Evolutionary conservation across 2,113 vertebrate species (phyloP).

Genomic region (Coptodon bakossiorum): DNA sequence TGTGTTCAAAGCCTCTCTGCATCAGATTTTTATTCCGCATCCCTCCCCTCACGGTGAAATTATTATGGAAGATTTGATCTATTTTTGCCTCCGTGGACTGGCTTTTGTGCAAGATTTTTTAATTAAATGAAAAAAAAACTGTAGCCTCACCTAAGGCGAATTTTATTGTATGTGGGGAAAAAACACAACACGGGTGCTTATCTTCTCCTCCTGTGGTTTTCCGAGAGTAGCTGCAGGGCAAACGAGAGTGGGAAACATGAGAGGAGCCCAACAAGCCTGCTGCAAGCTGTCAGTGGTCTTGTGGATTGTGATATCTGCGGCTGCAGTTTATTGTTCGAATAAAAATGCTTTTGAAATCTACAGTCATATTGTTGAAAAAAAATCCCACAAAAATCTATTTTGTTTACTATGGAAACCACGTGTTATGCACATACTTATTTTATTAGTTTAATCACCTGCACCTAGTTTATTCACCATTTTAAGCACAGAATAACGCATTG

Average conservation of each 20-base stretch:
- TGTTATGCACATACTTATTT: not conserved
- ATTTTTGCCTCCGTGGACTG: not conserved
- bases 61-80: not conserved
- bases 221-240: constrained; percentile 19
- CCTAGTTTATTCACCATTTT: not conserved
- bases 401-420: not conserved
- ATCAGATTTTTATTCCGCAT: not conserved
- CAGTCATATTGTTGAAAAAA: not conserved
- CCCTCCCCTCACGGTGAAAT: not conserved
- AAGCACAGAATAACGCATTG: not conserved
- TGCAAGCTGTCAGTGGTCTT: not conserved
- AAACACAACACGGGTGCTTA: not conserved
- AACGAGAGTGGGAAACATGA: constrained; percentile 2
- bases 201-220: not conserved
- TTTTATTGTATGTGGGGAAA: not conserved
- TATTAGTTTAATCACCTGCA: not conserved
- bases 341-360: not conserved
- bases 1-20: not conserved
- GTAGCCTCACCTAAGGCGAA: not conserved
- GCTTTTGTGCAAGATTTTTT: not conserved
- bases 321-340: not conserved
- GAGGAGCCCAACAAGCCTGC: not conserved
- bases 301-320: not conserved
- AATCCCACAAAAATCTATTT: not conserved
- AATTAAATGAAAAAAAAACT: not conserved